Conservation (phyloP, 2,113 vertebrate species). For the Oenanthe oenanthe region DNA sequence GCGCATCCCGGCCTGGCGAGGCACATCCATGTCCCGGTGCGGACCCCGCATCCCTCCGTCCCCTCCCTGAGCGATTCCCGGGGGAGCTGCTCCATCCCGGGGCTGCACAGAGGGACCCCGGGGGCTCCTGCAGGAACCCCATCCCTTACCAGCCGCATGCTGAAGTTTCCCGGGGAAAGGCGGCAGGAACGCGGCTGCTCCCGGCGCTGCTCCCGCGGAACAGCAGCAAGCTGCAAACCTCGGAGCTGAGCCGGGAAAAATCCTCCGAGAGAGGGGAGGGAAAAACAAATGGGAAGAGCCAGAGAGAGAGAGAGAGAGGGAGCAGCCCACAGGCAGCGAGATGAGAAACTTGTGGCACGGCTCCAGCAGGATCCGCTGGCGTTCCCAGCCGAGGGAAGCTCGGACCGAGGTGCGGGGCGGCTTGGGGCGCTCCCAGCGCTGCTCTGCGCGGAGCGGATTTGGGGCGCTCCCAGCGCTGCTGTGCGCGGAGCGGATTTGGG, state of each 20-base stretch:
- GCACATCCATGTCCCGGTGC: slow-evolving; percentile 17
- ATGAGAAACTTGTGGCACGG: slow-evolving; percentile 76
- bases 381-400: slow-evolving; percentile 67
- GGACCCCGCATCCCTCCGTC: neutral
- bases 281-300: neutral
- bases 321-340: slow-evolving; percentile 70
- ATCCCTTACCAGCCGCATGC: slow-evolving; percentile 83
- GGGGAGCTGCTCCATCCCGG: neutral
- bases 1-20: slow-evolving; percentile 4
- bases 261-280: neutral
- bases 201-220: slow-evolving; percentile 48
- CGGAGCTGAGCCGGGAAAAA: slow-evolving; percentile 71
- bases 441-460: neutral
- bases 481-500: neutral
- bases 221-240: slow-evolving; percentile 56
- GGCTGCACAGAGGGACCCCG: too few relatives aligned
- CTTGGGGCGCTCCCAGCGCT: neutral
- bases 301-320: neutral
- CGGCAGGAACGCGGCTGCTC: slow-evolving; percentile 14
- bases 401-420: slow-evolving; percentile 7
- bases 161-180: slow-evolving; percentile 69
- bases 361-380: slow-evolving; percentile 71
- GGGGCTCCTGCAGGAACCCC: neutral
- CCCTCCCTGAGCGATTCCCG: accelerated
- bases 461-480: neutral